These are phyloP conservation scores for Steatocranus sp. DNA, from an alignment of 2,797 vertebrate genomes.

Conservation along the genomic window DNA sequence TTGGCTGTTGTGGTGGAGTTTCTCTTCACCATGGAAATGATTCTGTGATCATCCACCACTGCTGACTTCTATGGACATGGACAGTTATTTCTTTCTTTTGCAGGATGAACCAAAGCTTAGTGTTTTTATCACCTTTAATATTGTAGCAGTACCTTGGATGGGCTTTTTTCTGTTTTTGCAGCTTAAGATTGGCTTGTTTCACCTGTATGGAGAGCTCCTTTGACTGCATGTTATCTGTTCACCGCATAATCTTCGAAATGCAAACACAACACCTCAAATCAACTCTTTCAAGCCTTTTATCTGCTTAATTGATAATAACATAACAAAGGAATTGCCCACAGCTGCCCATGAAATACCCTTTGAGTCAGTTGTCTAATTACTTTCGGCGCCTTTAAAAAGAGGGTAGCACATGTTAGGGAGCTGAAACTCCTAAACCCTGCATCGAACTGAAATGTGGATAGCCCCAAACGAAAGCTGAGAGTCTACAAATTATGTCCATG, in stretches of 20 bases:
- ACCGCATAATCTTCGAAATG: background rate
- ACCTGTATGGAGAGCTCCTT: background rate
- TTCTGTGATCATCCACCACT: background rate
- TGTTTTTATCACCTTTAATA: background rate
- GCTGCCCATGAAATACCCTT: background rate
- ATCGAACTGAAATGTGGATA: background rate
- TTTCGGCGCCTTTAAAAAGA: background rate
- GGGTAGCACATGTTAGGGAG: background rate
- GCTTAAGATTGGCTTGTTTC: background rate
- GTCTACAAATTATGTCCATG: background rate
- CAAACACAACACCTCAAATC: background rate
- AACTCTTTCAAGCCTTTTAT: background rate
- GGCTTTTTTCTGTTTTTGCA: background rate
- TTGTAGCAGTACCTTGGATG: fast-evolving
- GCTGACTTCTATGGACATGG: background rate
- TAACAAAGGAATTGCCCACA: fast-evolving
- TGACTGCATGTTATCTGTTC: background rate
- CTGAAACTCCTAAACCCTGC: background rate
- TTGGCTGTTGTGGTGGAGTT: background rate
- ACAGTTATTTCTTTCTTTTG: background rate
- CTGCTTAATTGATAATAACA: background rate
- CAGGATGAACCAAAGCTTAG: background rate
- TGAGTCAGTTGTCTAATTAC: background rate
- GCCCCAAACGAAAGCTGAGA: background rate
- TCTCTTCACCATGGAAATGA: background rate